These are phyloP conservation scores for Yponomeuta malinellus DNA, from an alignment of 2,888 invertebrate genomes.

Conservation along the genomic window DNA sequence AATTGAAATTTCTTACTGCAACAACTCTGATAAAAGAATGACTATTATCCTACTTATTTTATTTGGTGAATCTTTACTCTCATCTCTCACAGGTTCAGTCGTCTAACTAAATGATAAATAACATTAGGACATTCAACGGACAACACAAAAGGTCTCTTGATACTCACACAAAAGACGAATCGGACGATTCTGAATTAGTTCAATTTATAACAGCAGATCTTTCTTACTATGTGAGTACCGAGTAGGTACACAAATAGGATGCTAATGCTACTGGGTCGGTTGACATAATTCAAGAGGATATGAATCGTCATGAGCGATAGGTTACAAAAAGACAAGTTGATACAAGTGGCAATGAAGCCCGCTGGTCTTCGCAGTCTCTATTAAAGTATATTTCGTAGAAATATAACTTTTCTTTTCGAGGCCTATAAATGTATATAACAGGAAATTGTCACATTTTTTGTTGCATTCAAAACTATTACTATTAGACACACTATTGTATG, in stretches of 20 bases:
- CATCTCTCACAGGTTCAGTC: neutral
- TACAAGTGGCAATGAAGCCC: too few relatives aligned
- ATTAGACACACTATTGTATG: too few relatives aligned
- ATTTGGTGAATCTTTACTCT: neutral
- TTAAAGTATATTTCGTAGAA: too few relatives aligned
- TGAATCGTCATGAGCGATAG: neutral
- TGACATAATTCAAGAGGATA: neutral
- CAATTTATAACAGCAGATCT: neutral
- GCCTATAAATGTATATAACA: too few relatives aligned
- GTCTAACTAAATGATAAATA: neutral
- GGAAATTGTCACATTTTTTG: too few relatives aligned
- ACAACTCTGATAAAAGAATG: too few relatives aligned
- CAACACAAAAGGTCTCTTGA: neutral
- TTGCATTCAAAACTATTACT: too few relatives aligned
- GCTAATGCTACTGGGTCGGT: neutral
- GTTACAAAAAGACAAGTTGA: too few relatives aligned
- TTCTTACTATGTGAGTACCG: neutral
- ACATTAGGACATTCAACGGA: neutral
- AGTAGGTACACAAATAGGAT: neutral
- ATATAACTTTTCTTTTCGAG: too few relatives aligned
- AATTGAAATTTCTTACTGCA: too few relatives aligned
- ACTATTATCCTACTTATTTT: too few relatives aligned
- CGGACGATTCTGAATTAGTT: neutral
- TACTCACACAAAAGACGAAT: neutral
- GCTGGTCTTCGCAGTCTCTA: too few relatives aligned